phyloP scores from a whole-genome alignment of 1,140 invertebrate genomes.

The Drosophila guanche region DNA sequence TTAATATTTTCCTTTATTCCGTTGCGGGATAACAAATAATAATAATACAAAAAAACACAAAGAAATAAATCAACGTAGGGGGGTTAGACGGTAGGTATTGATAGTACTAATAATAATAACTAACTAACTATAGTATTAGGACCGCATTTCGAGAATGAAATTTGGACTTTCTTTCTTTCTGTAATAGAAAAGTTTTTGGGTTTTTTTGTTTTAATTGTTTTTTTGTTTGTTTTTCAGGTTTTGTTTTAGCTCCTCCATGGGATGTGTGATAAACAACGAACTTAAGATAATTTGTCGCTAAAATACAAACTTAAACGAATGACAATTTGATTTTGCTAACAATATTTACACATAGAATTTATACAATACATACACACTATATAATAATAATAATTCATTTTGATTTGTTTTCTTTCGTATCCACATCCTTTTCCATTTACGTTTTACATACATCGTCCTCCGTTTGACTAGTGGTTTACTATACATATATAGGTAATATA shows the following conservation, averaged over 20 bases:
- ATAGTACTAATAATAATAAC: conserved; percentile 19
- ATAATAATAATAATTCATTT: conserved; percentile 40
- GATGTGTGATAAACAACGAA: conserved; percentile 39
- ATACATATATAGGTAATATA: conserved; percentile 32
- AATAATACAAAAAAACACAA: conserved; percentile 17
- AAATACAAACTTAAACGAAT: conserved; percentile 47
- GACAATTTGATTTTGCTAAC: conserved; percentile 47
- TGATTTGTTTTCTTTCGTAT: conserved; percentile 22
- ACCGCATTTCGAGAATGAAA: conserved; percentile 74
- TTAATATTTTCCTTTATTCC: conserved; percentile 28
- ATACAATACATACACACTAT: conserved; percentile 44
- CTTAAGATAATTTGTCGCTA: conserved; percentile 61
- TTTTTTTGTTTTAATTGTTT: conserved; percentile 17
- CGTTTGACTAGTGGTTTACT: conserved; percentile 68
- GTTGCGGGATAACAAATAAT: conserved; percentile 17
- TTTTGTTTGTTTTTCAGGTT: conserved; percentile 10
- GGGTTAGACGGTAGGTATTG: conserved; percentile 25
- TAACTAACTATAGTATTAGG: conserved; percentile 8
- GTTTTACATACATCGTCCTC: conserved; percentile 22
- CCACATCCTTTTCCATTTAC: conserved; percentile 12
- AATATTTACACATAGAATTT: conserved; percentile 54
- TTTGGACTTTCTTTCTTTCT: conserved; percentile 17
- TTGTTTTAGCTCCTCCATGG: conserved; percentile 15
- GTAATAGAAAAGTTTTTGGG: conserved; percentile 32
- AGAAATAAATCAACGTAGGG: conserved; percentile 46